Conservation (phyloP, 2,888 invertebrate species). For the Orchesella flavescens region DNA sequence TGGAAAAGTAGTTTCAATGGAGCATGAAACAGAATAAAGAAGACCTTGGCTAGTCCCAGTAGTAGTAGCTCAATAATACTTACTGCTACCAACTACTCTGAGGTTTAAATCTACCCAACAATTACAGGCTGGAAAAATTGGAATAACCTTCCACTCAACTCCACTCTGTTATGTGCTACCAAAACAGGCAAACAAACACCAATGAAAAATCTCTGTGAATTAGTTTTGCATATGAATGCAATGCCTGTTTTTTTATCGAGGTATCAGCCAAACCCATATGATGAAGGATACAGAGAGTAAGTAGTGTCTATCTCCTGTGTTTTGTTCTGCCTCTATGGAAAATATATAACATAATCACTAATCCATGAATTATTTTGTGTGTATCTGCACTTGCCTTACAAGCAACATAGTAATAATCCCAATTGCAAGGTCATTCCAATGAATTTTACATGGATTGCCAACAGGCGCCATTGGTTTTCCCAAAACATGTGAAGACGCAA, state of each 20-base stretch:
- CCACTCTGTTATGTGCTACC: slow-evolving; percentile 18
- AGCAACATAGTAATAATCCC: slow-evolving; percentile 1
- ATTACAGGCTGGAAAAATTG: slow-evolving; percentile 64
- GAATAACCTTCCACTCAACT: slow-evolving; percentile 63
- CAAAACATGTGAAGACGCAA: slow-evolving; percentile 54
- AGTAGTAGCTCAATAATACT: not conserved
- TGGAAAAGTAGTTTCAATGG: slow-evolving; percentile 43
- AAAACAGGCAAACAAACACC: not conserved
- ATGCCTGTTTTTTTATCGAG: not conserved
- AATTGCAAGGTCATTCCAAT: slow-evolving; percentile 59
- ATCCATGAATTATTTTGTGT: slow-evolving; percentile 16
- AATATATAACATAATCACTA: slow-evolving; percentile 2
- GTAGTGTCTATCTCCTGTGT: not conserved
- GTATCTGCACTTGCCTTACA: not conserved
- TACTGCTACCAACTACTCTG: too few species aligned
- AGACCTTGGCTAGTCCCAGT: slow-evolving; percentile 42
- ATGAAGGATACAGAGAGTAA: not conserved
- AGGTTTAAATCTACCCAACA: slow-evolving; percentile 58
- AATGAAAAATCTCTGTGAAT: slow-evolving; percentile 20
- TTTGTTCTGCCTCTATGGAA: slow-evolving; percentile 2
- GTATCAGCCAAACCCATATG: not conserved
- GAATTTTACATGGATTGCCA: slow-evolving; percentile 40
- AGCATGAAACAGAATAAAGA: slow-evolving; percentile 46
- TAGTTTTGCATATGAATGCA: slow-evolving; percentile 39
- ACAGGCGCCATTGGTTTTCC: slow-evolving; percentile 63